phyloP scores from a whole-genome alignment of 1,140 invertebrate genomes.

The Heliconius eleuchia region DNA sequence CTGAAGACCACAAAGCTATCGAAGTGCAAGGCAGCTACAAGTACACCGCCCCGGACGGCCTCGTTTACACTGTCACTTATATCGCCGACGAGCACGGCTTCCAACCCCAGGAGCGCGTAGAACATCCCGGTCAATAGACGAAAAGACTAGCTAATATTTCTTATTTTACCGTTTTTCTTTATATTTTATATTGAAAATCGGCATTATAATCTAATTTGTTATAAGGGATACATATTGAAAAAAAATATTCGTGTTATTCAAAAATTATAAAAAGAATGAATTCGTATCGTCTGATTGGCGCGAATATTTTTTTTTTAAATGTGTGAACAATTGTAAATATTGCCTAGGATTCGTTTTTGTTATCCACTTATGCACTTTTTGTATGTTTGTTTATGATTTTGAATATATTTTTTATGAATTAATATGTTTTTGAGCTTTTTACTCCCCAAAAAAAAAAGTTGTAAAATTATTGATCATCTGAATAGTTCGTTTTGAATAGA shows the following conservation, averaged over 20 bases:
- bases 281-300: neutral
- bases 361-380: conserved; percentile 40
- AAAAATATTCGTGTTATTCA: neutral
- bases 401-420: conserved; percentile 45
- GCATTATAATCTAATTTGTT: neutral
- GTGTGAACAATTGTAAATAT: conserved; percentile 18
- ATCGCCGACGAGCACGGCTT: conserved; percentile 82
- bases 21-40: conserved; percentile 81
- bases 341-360: conserved; percentile 37
- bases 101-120: conserved; percentile 68
- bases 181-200: neutral
- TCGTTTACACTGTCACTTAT: conserved; percentile 82
- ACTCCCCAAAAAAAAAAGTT: neutral
- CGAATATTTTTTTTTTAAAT: neutral
- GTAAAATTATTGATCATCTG: no score
- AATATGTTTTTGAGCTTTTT: conserved; percentile 32
- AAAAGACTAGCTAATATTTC: neutral
- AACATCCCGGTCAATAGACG: conserved; percentile 55
- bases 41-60: conserved; percentile 81
- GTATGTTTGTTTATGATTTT: conserved; percentile 48
- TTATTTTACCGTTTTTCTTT: neutral
- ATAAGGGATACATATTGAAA: neutral
- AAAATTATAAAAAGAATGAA: neutral
- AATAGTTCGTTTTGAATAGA: no score
- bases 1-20: conserved; percentile 63